Evolutionary conservation across 1,140 invertebrate species (phyloP).

Genomic region (Drosophila punjabiensis): DNA sequence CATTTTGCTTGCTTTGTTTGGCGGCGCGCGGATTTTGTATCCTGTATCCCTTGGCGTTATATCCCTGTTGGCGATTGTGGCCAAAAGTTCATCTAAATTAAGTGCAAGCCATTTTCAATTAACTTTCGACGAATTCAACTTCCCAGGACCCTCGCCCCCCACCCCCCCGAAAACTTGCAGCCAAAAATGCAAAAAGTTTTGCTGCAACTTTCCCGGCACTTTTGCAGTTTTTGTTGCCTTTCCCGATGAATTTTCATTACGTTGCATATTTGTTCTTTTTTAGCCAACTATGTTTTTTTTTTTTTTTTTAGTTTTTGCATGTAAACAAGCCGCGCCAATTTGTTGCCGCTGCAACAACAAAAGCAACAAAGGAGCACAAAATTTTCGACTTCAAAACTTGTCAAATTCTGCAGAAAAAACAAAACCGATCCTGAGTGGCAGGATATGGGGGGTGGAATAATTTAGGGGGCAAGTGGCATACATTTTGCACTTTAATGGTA

Average conservation of each 20-base stretch:
- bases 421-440: slow-evolving; percentile 48
- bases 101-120: slow-evolving; percentile 78
- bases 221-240: slow-evolving; percentile 35
- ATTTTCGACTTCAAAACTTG: slow-evolving; percentile 53
- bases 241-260: slow-evolving; percentile 79
- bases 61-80: slow-evolving; percentile 56
- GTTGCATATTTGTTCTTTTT: slow-evolving; percentile 71
- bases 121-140: slow-evolving; percentile 67
- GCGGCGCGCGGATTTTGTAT: slow-evolving; percentile 25
- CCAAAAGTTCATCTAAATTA: slow-evolving; percentile 73
- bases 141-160: slow-evolving; percentile 12
- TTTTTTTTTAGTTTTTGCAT: slow-evolving; percentile 36
- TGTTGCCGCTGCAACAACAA: slow-evolving; percentile 54
- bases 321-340: slow-evolving; percentile 79
- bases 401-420: slow-evolving; percentile 50
- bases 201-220: slow-evolving; percentile 44
- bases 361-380: slow-evolving; percentile 24
- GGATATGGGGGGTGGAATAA: slow-evolving; percentile 54
- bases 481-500: slow-evolving; percentile 74
- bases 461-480: slow-evolving; percentile 57
- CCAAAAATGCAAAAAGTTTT: slow-evolving; percentile 69
- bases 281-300: slow-evolving; percentile 6
- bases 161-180: slow-evolving; percentile 53
- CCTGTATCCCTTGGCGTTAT: not conserved
- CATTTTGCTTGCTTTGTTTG: slow-evolving; percentile 22